Conservation (phyloP, 2,113 vertebrate species). For the Prolemur simus region DNA sequence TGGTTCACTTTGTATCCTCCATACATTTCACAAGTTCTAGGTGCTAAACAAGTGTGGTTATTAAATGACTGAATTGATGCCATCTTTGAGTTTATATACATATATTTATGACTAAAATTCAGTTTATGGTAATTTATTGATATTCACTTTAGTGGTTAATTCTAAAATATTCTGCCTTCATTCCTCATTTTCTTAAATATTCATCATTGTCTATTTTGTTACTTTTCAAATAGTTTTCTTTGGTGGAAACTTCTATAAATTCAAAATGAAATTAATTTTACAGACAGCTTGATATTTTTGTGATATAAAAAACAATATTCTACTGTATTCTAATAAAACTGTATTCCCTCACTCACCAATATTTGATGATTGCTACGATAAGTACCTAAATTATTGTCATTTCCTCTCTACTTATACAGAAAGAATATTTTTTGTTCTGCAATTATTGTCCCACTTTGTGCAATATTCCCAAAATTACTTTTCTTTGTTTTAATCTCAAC, state of each 20-base stretch:
- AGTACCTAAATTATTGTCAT: not conserved
- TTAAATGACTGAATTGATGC: not conserved
- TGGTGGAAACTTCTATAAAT: not conserved
- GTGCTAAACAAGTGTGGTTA: not conserved
- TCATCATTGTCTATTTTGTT: not conserved
- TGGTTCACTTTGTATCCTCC: not conserved
- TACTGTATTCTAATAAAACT: not conserved
- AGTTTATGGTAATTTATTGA: not conserved
- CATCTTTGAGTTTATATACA: not conserved
- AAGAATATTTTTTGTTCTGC: not conserved
- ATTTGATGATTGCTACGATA: not conserved
- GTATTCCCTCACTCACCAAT: not conserved
- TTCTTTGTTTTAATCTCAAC: not conserved
- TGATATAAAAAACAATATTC: not conserved
- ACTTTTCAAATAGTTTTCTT: not conserved
- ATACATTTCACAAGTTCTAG: not conserved
- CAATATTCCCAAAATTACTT: not conserved
- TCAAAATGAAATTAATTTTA: not conserved
- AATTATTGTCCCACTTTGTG: not conserved
- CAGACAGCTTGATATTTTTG: not conserved
- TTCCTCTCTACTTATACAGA: not conserved
- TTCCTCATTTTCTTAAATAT: not conserved
- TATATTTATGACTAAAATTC: not conserved
- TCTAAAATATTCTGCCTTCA: not conserved
- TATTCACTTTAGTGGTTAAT: not conserved